Evolutionary conservation across 2,113 vertebrate genomes (phyloP).

Genomic region (Chauna torquata): DNA sequence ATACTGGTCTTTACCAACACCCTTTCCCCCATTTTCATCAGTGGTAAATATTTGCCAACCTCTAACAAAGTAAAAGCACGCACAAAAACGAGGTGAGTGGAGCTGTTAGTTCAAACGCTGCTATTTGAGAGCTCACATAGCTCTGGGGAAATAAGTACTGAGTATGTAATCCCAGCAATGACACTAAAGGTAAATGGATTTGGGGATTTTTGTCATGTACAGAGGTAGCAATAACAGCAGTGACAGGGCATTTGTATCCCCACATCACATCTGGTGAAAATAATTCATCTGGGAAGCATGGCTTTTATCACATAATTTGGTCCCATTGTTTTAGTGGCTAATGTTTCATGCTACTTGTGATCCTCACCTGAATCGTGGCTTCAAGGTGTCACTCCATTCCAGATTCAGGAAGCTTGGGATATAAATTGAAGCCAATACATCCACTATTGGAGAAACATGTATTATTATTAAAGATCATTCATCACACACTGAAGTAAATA

Average conservation of each 20-base stretch:
- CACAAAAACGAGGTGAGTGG: conserved; percentile 39
- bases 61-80: conserved; percentile 55
- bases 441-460: conserved; percentile 49
- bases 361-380: conserved; percentile 12
- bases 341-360: background rate
- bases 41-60: conserved; percentile 48
- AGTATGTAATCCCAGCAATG: conserved; percentile 63
- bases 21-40: background rate
- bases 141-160: conserved; percentile 73
- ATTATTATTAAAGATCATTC: conserved; percentile 79
- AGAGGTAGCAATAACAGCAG: conserved; percentile 65
- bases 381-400: conserved; percentile 34
- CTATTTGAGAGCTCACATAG: conserved; percentile 56
- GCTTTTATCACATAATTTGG: conserved; percentile 45
- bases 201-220: conserved; percentile 66
- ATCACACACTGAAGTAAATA: conserved; percentile 76
- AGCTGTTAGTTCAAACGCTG: conserved; percentile 48
- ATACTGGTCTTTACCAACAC: background rate
- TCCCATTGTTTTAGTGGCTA: conserved; percentile 55
- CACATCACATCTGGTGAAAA: conserved; percentile 53
- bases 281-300: conserved; percentile 53
- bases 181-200: conserved; percentile 71
- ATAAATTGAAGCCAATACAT: conserved; percentile 59
- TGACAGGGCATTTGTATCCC: conserved; percentile 42
- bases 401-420: conserved; percentile 16